Conservation (phyloP, 2,797 vertebrate genomes). For the Mallotus villosus region DNA sequence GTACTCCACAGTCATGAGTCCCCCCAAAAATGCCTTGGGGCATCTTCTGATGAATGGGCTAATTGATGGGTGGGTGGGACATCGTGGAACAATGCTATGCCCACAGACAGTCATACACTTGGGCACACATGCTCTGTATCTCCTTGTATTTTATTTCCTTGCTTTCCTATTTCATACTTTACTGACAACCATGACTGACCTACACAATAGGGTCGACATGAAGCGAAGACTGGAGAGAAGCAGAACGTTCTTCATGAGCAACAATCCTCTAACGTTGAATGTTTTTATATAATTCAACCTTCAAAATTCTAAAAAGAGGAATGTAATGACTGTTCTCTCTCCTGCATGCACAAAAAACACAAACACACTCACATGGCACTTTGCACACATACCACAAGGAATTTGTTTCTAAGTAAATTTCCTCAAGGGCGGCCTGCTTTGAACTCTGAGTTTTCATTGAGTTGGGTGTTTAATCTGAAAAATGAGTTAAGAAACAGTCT, state of each 20-base stretch:
- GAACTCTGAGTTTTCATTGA: constrained; percentile 32
- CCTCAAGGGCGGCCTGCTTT: constrained; percentile 20
- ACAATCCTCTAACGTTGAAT: too few species aligned
- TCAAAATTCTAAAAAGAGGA: too few species aligned
- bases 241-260: too few species aligned
- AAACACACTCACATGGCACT: constrained; percentile 49
- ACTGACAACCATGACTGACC: background rate
- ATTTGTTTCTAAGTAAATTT: constrained; percentile 35
- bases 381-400: constrained; percentile 40
- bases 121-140: background rate
- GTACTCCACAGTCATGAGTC: constrained; percentile 2
- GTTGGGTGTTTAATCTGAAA: constrained; percentile 43
- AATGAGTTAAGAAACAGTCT: constrained; percentile 23
- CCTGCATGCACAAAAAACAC: constrained; percentile 27
- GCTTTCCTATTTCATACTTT: background rate
- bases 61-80: background rate
- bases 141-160: background rate
- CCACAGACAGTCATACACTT: background rate
- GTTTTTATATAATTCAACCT: too few species aligned
- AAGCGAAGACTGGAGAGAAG: too few species aligned
- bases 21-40: background rate
- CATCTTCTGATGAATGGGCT: constrained; percentile 6
- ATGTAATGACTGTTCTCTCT: too few species aligned
- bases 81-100: background rate
- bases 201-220: background rate